Evolutionary conservation across 2,113 vertebrate species (phyloP).

Genomic region (Dryoscopus gambensis): DNA sequence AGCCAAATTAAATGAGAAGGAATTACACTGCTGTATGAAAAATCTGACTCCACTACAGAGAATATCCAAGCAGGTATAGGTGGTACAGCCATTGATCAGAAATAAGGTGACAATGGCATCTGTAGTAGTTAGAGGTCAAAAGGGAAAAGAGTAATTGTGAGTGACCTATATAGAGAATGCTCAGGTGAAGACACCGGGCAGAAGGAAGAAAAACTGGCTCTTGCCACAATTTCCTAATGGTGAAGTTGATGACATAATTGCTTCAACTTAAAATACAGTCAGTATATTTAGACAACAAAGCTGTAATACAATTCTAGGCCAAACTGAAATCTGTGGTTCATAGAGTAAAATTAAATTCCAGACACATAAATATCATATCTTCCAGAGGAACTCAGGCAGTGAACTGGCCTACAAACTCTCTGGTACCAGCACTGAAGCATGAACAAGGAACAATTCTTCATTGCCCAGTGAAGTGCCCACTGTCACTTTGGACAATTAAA

Average conservation of each 20-base stretch:
- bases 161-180: not conserved
- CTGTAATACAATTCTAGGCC: not conserved
- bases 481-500: not conserved
- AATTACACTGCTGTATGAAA: not conserved
- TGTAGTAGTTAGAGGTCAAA: not conserved
- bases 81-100: not conserved
- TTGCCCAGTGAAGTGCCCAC: not conserved
- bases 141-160: not conserved
- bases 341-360: not conserved
- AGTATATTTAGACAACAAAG: not conserved
- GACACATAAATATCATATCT: not conserved
- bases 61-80: not conserved
- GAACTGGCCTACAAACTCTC: not conserved
- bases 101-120: not conserved
- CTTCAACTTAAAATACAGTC: not conserved
- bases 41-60: not conserved
- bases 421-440: not conserved
- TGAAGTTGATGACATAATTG: not conserved
- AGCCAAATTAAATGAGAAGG: not conserved
- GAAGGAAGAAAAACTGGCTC: not conserved
- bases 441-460: not conserved
- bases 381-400: not conserved
- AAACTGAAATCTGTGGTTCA: not conserved
- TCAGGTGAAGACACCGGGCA: not conserved
- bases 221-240: not conserved